Percentiles rank a stretch among this genome's conserved stretches.
Conservation (phyloP, 2,113 vertebrate species). For the Siniperca chuatsi region DNA sequence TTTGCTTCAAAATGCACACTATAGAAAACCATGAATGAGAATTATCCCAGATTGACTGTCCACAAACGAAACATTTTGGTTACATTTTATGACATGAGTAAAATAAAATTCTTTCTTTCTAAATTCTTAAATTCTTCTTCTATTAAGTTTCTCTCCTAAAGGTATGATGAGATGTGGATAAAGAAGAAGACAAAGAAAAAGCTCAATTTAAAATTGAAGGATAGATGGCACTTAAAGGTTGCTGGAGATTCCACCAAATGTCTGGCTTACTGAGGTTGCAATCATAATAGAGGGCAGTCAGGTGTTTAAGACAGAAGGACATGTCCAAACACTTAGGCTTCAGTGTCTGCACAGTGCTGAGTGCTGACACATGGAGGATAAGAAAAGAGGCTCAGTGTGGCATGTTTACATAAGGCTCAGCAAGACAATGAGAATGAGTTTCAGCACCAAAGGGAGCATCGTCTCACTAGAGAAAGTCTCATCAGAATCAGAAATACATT, state of each 20-base stretch:
- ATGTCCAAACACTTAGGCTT: conserved; percentile 33
- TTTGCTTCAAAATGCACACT: not conserved
- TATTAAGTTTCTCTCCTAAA: too few species aligned
- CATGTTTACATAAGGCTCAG: conserved; percentile 12
- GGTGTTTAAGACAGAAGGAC: conserved; percentile 40
- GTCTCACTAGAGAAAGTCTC: not conserved
- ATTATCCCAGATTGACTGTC: not conserved
- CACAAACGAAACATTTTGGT: too few species aligned
- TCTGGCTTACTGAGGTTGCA: not conserved
- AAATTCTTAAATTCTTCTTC: too few species aligned
- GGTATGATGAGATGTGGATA: too few species aligned
- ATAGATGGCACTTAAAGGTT: not conserved
- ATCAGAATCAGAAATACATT: too few species aligned
- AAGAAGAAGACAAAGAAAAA: not conserved
- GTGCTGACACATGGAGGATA: conserved; percentile 10
- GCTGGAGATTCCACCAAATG: not conserved
- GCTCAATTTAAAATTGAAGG: conserved; percentile 1
- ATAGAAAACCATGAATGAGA: not conserved
- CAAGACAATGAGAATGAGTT: not conserved
- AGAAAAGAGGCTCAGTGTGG: conserved; percentile 10
- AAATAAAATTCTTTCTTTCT: too few species aligned
- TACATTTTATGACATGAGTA: too few species aligned
- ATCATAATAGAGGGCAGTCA: conserved; percentile 10
- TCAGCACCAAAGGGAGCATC: not conserved
- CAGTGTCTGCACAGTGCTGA: not conserved